phyloP scores from a whole-genome alignment of 1,140 invertebrate genomes.

The Galendromus occidentalis region DNA sequence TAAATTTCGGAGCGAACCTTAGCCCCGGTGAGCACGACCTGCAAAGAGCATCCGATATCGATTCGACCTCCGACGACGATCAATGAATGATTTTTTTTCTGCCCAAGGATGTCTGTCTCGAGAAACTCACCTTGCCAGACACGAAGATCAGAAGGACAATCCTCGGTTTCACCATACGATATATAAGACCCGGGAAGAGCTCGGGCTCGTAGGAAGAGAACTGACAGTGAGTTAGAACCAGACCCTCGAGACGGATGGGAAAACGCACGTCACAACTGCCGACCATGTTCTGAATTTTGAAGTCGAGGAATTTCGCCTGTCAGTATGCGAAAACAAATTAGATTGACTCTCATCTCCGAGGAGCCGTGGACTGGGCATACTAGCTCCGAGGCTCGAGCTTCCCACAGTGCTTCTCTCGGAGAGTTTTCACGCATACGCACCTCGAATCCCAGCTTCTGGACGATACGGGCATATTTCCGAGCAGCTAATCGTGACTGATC shows the following conservation, averaged over 20 bases:
- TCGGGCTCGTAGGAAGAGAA: slow-evolving; percentile 64
- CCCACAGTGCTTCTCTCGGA: too few relatives aligned
- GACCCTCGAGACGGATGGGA: slow-evolving; percentile 86
- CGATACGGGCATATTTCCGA: slow-evolving; percentile 94
- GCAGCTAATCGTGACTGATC: slow-evolving; percentile 88
- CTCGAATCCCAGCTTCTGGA: slow-evolving; percentile 91
- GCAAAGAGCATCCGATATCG: slow-evolving; percentile 12
- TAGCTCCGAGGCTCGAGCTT: background rate
- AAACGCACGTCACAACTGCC: slow-evolving; percentile 99
- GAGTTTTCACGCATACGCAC: too few relatives aligned
- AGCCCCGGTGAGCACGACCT: slow-evolving; percentile 46
- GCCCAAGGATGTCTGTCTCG: too few relatives aligned
- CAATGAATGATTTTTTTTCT: slow-evolving; percentile 14
- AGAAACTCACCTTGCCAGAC: slow-evolving; percentile 89
- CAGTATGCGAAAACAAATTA: too few relatives aligned
- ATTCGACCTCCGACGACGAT: background rate
- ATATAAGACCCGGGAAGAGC: slow-evolving; percentile 93
- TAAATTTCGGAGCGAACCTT: slow-evolving; percentile 96
- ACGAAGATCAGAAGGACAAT: slow-evolving; percentile 98
- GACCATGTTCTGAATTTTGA: slow-evolving; percentile 99
- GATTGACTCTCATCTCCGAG: too few relatives aligned
- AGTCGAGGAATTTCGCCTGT: slow-evolving; percentile 93
- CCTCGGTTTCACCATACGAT: slow-evolving; percentile 96
- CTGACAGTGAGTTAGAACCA: slow-evolving; percentile 87
- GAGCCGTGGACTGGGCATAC: too few relatives aligned